Evolutionary conservation across 2,113 vertebrate genomes (phyloP).

Genomic region (Narcine bancroftii): DNA sequence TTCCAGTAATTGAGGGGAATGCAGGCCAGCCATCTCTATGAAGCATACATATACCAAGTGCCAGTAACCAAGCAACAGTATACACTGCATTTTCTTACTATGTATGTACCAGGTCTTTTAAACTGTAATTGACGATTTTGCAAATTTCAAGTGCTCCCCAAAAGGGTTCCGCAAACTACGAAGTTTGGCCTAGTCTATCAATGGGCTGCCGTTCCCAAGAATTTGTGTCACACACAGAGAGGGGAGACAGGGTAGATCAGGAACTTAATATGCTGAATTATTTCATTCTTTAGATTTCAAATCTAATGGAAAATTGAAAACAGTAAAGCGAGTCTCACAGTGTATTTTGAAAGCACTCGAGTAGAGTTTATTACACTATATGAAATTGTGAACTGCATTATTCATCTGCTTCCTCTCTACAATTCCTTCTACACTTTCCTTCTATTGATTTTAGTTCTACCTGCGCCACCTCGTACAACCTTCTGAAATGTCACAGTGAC

Average conservation of each 20-base stretch:
- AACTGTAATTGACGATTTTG: too few species aligned
- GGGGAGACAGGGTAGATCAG: not conserved
- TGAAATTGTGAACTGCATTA: not conserved
- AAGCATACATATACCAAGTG: too few species aligned
- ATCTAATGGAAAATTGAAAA: not conserved
- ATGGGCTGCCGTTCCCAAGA: not conserved
- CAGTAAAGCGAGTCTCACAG: not conserved
- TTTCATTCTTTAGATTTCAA: not conserved
- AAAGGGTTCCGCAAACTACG: too few species aligned
- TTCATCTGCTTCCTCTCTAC: not conserved
- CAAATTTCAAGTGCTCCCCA: too few species aligned
- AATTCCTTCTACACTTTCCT: not conserved
- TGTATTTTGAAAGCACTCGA: not conserved
- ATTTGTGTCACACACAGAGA: not conserved
- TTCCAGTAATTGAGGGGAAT: too few species aligned
- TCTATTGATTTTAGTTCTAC: not conserved
- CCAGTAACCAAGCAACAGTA: too few species aligned
- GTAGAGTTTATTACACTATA: not conserved
- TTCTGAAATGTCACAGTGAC: not conserved
- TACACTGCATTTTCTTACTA: too few species aligned
- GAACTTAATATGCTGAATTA: not conserved
- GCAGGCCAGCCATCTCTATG: too few species aligned
- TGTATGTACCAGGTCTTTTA: too few species aligned
- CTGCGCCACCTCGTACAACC: not conserved
- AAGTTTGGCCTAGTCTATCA: too few species aligned